These are phyloP conservation scores for Eurois occulta DNA, from an alignment of 2,888 invertebrate species.

Conservation along the genomic window DNA sequence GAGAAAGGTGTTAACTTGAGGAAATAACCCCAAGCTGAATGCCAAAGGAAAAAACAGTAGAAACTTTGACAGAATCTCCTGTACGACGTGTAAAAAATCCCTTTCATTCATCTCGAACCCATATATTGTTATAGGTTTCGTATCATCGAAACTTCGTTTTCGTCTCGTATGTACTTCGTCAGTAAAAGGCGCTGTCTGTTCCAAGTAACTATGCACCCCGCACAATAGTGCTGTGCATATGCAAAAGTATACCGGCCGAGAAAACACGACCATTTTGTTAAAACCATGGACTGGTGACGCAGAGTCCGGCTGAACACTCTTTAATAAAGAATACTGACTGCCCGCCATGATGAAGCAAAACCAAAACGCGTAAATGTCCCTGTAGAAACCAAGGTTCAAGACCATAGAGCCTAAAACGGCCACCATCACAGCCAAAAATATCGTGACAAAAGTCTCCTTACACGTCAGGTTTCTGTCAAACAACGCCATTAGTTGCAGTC, in stretches of 20 bases:
- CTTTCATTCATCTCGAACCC: slow-evolving; percentile 87
- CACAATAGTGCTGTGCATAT: slow-evolving; percentile 92
- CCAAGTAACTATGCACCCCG: slow-evolving; percentile 84
- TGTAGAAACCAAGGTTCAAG: slow-evolving; percentile 95
- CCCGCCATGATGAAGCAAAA: slow-evolving; percentile 99
- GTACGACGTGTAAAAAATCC: slow-evolving; percentile 91
- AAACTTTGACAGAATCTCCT: slow-evolving; percentile 94
- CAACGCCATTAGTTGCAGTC: slow-evolving; percentile 97
- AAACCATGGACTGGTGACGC: slow-evolving; percentile 99
- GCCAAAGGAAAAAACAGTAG: slow-evolving; percentile 97
- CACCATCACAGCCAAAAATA: slow-evolving; percentile 95
- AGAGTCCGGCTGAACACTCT: slow-evolving; percentile 99
- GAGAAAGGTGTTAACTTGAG: slow-evolving; percentile 98
- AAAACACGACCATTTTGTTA: slow-evolving; percentile 98
- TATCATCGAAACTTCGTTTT: slow-evolving; percentile 78
- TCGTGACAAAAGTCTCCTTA: slow-evolving; percentile 95
- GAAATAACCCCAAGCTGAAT: slow-evolving; percentile 98
- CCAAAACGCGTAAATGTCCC: slow-evolving; percentile 97
- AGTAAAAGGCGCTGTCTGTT: slow-evolving; percentile 70
- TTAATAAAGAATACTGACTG: slow-evolving; percentile 98
- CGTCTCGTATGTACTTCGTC: slow-evolving; percentile 75
- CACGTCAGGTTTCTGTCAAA: slow-evolving; percentile 97
- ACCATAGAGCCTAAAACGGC: slow-evolving; percentile 96
- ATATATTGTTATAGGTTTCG: slow-evolving; percentile 84
- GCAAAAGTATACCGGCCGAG: slow-evolving; percentile 98